Percentiles rank a stretch among this genome's conserved stretches.
These are phyloP conservation scores for Micromussa lordhowensis DNA, from an alignment of 92 coral and sea anemone species.

Conservation along the genomic window DNA sequence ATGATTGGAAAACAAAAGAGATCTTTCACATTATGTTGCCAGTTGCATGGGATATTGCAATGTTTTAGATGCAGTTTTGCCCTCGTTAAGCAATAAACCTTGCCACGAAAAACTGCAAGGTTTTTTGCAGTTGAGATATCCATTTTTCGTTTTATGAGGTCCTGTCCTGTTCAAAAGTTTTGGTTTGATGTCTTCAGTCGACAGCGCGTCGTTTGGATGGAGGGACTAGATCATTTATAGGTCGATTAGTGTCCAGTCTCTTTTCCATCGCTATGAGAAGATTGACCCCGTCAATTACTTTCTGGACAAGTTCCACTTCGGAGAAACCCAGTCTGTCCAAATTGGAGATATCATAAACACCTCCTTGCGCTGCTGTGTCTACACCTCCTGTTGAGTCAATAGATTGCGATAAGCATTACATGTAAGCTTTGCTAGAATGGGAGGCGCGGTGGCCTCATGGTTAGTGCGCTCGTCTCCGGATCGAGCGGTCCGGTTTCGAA, in stretches of 20 bases:
- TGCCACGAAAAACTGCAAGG: slow-evolving; percentile 44
- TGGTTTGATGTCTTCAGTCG: background rate
- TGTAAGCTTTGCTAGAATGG: too few relatives aligned
- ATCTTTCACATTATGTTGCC: background rate
- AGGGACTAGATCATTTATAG: slow-evolving; percentile 85
- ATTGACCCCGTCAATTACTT: slow-evolving; percentile 93
- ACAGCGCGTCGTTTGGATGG: slow-evolving; percentile 1
- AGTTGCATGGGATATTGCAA: background rate
- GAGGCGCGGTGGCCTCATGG: too few relatives aligned
- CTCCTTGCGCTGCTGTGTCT: slow-evolving; percentile 98
- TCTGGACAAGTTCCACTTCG: slow-evolving; percentile 96
- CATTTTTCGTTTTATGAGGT: background rate
- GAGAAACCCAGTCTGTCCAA: slow-evolving; percentile 97
- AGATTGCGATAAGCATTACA: background rate
- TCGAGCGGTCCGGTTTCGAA: too few relatives aligned
- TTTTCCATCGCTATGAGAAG: slow-evolving; percentile 92
- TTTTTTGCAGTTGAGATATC: background rate
- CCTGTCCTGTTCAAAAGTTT: background rate
- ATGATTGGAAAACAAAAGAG: background rate
- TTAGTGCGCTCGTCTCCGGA: too few relatives aligned
- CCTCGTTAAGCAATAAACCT: slow-evolving; percentile 30
- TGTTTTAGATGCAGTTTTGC: slow-evolving; percentile 26
- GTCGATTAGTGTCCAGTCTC: slow-evolving; percentile 73
- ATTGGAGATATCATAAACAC: slow-evolving; percentile 93
- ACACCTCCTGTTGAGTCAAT: slow-evolving; percentile 80